These are phyloP conservation scores for Ceratitis capitata DNA, from an alignment of 1,140 invertebrate genomes.

Conservation along the genomic window DNA sequence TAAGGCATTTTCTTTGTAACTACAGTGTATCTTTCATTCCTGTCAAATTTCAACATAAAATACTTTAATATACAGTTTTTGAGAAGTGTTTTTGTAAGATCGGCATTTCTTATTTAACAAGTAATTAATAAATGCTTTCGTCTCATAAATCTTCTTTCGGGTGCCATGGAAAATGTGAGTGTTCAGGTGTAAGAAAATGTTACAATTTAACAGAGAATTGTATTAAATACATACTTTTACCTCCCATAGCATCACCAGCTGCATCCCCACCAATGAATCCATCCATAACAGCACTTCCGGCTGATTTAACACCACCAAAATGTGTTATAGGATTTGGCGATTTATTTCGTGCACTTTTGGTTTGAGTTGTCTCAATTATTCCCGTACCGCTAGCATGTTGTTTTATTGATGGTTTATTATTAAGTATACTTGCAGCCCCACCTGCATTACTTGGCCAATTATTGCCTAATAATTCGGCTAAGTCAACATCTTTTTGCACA, in stretches of 20 bases:
- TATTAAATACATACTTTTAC: slow-evolving; percentile 2
- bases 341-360: slow-evolving; percentile 43
- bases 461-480: slow-evolving; percentile 62
- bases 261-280: not conserved
- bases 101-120: no score
- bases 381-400: not conserved
- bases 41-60: no score
- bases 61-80: no score
- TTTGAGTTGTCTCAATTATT: not conserved
- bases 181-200: no score
- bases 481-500: slow-evolving; percentile 54
- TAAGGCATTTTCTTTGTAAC: not conserved
- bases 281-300: not conserved
- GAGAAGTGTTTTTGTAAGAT: not conserved
- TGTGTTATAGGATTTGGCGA: slow-evolving; percentile 46
- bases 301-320: not conserved
- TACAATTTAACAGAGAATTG: no score
- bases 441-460: slow-evolving; percentile 61
- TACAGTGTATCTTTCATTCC: not conserved
- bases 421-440: slow-evolving; percentile 49
- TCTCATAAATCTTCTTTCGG: no score
- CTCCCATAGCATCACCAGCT: not conserved
- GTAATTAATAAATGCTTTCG: no score
- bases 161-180: no score
- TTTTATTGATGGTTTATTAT: slow-evolving; percentile 45